Evolutionary conservation across 1,140 invertebrate species (phyloP), one percentile per base, ranked within the genome.

Genomic region (Reticulitermes speratus): DNA sequence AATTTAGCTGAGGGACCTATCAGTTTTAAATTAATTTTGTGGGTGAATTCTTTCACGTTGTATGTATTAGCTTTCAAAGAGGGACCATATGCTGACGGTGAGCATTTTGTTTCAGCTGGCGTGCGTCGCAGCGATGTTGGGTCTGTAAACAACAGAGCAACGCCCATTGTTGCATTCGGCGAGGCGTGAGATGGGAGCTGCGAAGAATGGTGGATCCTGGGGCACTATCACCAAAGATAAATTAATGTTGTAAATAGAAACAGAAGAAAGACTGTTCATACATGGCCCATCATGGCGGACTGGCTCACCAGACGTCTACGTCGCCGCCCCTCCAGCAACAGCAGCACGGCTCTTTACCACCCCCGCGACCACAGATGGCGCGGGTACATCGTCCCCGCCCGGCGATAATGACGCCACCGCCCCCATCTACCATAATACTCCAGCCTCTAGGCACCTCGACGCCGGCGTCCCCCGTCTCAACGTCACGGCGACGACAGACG

Each of bases 191-290:
- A 75, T 75, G 65, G 65, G 65, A 75, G n/a, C 25, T 75, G n/a
- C n/a, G n/a, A 25, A 93, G 92, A 92, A 93, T 93, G 93, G 93
- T 91, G 92, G 92, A 92, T 92, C 91, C 91, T 90, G 92, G 92
- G 91, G 91, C 91, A 91, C 91, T 92, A 91, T 92, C 92, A 91
- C 91, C 91, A 89, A 92, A 91, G 90, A 91, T 90, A 90, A 90
- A 91, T 91, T 91, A 75, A 75, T 30, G 65, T 16, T 30, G 65
- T 75, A 30, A 75, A 75, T n/a, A 75, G 25, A 75, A 75, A 91
- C 91, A 90, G 91, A 91, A 89, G 90, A 91, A 75, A 75, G 65
- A 75, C 65, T 75, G 12, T 75, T 75, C 65, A 92, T 91, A 91
- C 91, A 93, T 93, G 92, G 92, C 92, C 89, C 88, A 90, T 88